A percentile compares a stretch with the other conserved stretches of the same genome.
Conservation (phyloP, 2,888 invertebrate genomes). For the Cerastis leucographa region DNA sequence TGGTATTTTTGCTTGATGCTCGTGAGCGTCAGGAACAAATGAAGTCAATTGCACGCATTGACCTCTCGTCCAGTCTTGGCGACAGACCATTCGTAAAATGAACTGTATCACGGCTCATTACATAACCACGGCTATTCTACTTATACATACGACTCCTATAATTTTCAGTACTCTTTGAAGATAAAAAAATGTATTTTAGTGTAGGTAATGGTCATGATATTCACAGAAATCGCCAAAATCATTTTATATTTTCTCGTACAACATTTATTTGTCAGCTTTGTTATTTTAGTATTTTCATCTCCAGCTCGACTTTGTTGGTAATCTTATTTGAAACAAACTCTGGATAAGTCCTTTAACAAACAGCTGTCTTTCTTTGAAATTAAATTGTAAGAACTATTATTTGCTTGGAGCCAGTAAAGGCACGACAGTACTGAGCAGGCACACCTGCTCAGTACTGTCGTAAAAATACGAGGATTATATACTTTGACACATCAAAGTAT, state of each 20-base stretch:
- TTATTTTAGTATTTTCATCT: background rate
- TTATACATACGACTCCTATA: background rate
- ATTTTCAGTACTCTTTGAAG: background rate
- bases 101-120: background rate
- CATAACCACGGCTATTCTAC: background rate
- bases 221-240: background rate
- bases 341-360: background rate
- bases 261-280: background rate
- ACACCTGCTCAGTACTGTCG: too few species aligned
- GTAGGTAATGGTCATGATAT: background rate
- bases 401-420: too few species aligned
- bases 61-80: constrained; percentile 72
- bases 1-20: constrained; percentile 14
- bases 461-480: too few species aligned
- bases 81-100: constrained; percentile 39
- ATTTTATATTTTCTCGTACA: background rate
- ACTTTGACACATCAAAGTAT: too few species aligned
- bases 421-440: too few species aligned
- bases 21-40: constrained; percentile 62
- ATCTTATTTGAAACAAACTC: background rate
- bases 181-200: background rate
- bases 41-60: constrained; percentile 80
- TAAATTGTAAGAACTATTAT: background rate
- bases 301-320: background rate
- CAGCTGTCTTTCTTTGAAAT: background rate